Evolutionary conservation across 2,113 vertebrate species (phyloP).

Genomic region (Conger conger): DNA sequence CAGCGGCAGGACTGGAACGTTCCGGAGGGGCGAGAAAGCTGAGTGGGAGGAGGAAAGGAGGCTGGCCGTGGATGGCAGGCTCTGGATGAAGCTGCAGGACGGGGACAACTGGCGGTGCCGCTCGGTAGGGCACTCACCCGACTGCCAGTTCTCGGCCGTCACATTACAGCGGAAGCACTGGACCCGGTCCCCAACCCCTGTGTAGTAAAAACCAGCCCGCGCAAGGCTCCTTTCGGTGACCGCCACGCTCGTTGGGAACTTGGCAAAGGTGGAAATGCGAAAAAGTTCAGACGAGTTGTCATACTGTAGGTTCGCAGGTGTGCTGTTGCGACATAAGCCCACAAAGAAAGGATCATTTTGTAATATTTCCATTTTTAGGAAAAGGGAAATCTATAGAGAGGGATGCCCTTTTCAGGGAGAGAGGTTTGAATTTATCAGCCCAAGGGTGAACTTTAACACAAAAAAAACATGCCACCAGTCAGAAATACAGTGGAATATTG

Average conservation of each 20-base stretch:
- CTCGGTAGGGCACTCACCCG: constrained; percentile 83
- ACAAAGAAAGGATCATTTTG: constrained; percentile 76
- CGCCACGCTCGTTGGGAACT: constrained; percentile 68
- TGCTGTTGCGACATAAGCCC: constrained; percentile 71
- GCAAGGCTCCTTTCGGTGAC: constrained; percentile 90
- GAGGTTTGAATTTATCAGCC: constrained; percentile 72
- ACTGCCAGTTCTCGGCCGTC: constrained; percentile 87
- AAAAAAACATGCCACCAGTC: not conserved
- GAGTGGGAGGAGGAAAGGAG: constrained; percentile 74
- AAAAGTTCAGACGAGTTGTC: constrained; percentile 91
- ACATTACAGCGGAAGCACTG: constrained; percentile 89
- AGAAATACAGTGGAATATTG: not conserved
- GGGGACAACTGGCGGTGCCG: constrained; percentile 86
- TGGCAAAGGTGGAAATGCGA: constrained; percentile 87
- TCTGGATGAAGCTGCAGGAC: constrained; percentile 86
- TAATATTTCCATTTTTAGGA: constrained; percentile 78
- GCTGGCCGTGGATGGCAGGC: constrained; percentile 64
- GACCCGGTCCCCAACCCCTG: constrained; percentile 83
- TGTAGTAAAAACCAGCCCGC: constrained; percentile 93
- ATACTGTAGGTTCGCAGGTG: constrained; percentile 78
- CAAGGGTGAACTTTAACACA: constrained; percentile 20
- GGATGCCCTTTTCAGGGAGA: constrained; percentile 84
- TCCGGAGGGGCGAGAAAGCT: constrained; percentile 70
- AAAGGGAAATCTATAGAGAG: constrained; percentile 47
- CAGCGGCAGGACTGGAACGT: constrained; percentile 60